These are phyloP conservation scores for Zoanthus sociatus DNA, from an alignment of 92 coral and sea anemone species.

Conservation along the genomic window DNA sequence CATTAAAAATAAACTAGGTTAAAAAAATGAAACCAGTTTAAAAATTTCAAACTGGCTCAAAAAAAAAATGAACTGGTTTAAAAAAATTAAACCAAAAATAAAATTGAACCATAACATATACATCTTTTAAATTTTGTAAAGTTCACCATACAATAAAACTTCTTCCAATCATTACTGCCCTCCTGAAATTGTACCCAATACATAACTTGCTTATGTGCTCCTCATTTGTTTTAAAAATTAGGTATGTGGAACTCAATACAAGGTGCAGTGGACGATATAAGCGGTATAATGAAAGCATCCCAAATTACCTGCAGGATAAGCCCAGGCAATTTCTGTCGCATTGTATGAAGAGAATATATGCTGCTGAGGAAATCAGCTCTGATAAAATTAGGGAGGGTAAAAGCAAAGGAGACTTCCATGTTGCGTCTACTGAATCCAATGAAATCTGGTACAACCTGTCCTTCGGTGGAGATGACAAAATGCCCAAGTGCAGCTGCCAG, in stretches of 20 bases:
- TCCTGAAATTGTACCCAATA: slow-evolving; percentile 1
- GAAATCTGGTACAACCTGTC: slow-evolving; percentile 13
- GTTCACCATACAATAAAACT: too few species aligned
- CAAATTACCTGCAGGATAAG: slow-evolving; percentile 41
- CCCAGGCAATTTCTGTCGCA: slow-evolving; percentile 44
- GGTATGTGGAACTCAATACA: slow-evolving; percentile 72
- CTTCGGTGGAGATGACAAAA: background rate
- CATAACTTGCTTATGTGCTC: background rate
- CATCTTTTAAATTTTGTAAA: too few species aligned
- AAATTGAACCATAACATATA: too few species aligned
- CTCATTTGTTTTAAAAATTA: background rate
- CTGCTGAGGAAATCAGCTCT: slow-evolving; percentile 32
- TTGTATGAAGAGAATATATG: slow-evolving; percentile 40
- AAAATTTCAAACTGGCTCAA: too few species aligned
- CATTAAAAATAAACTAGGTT: too few species aligned
- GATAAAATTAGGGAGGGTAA: slow-evolving; percentile 41
- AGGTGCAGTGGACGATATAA: slow-evolving; percentile 51
- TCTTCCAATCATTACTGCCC: too few species aligned
- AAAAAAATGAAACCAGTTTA: too few species aligned
- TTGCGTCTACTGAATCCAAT: slow-evolving; percentile 31
- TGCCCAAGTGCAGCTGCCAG: slow-evolving; percentile 56
- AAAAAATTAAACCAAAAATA: too few species aligned
- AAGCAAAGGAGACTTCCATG: slow-evolving; percentile 40
- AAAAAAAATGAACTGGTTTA: too few species aligned
- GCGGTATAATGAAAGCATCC: slow-evolving; percentile 55